Base-by-base conservation (phyloP, 2,797 vertebrate species). In the Coluber constrictor region DNA sequence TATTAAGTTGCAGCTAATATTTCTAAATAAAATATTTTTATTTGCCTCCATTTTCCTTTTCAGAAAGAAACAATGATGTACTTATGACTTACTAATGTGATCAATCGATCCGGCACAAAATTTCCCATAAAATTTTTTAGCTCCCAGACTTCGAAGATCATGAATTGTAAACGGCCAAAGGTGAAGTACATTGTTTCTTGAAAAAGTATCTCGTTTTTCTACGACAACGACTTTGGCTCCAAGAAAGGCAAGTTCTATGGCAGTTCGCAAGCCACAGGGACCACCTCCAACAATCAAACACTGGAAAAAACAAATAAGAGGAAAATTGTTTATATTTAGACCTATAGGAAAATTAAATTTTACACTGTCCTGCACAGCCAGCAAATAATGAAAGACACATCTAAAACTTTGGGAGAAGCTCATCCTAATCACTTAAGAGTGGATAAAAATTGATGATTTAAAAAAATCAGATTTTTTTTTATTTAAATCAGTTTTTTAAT, bases 81-180 rank as follows among this genome's bases (percentile, higher is more conserved):
- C 16, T 5, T 3, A 57, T 66, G 94, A 98, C 99, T 99, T 97
- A 99, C 99, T 99, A 97, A 99, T 99, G 94, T 99, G 99, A 97
- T 99, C 98, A 25, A 99, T 99, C 93, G 99, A 98, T 60, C 99
- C 99, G 0, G 98, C 99, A 43, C 99, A 99, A 97, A 99, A 99
- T 96, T 99, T 99, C 15, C 99, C 99, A 0, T 98, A 99, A 96
- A 99, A 99, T 95, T 99, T 99, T 97, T 99, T 99, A 92, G 99
- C 99, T 91, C 99, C 99, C 6, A 99, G 98, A 79, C 98, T 98
- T 25, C 99, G 98, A 51, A 99, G 98, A 96, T 99, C 99, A 0
- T 99, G 99, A 95, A 99, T 99, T 94, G 99, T 99, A 95, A 98
- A 99, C 0, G 99, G 99, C 99, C 99, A 99, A 54, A 99, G 98